Evolutionary conservation across 2,888 invertebrate species (phyloP).

Genomic region (Leucophenga montana): DNA sequence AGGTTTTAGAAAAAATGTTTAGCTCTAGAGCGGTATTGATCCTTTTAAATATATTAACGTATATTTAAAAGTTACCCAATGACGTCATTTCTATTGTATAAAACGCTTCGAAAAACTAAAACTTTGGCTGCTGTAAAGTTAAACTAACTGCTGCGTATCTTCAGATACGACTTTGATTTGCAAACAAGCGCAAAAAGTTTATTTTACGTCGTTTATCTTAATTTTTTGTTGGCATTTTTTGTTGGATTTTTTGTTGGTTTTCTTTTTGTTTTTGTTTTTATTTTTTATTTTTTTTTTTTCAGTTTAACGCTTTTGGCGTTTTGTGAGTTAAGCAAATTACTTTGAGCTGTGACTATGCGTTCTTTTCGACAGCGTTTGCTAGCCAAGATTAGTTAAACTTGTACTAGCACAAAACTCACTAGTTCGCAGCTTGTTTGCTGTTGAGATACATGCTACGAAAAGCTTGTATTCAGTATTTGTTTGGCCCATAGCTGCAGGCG

Average conservation of each 20-base stretch:
- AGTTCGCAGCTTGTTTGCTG: too few relatives aligned
- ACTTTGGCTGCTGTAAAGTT: too few relatives aligned
- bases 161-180: not conserved
- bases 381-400: not conserved
- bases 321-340: slow-evolving; percentile 31
- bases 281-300: slow-evolving; percentile 3
- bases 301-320: not conserved
- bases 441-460: not conserved
- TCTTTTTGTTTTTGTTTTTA: slow-evolving; percentile 37
- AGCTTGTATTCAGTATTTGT: slow-evolving; percentile 46
- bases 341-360: slow-evolving; percentile 39
- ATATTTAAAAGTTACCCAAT: too few relatives aligned
- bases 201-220: not conserved
- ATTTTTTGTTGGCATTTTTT: too few relatives aligned
- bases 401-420: slow-evolving; percentile 20
- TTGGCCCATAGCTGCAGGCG: slow-evolving; percentile 64
- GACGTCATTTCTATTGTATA: too few relatives aligned
- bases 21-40: too few relatives aligned
- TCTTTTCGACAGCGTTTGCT: too few relatives aligned
- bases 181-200: not conserved
- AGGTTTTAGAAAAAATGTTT: too few relatives aligned
- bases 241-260: too few relatives aligned
- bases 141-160: too few relatives aligned
- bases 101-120: not conserved
- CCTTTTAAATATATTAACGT: too few relatives aligned